These are phyloP conservation scores for Pseudeuparius sepicola DNA, from an alignment of 2,888 invertebrate species.

Conservation along the genomic window DNA sequence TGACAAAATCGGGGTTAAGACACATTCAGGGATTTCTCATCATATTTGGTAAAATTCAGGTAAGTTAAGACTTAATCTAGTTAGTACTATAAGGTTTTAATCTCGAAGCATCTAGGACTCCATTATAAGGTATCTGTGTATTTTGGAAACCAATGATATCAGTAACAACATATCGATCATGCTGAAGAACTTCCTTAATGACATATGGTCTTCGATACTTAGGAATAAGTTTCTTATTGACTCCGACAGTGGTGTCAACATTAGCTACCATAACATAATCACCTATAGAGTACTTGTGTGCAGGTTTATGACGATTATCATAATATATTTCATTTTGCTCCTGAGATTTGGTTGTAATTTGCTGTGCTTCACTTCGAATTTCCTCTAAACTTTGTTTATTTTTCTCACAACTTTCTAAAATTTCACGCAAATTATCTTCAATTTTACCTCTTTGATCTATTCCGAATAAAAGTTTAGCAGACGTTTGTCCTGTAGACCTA, in stretches of 20 bases:
- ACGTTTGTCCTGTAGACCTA: conserved; percentile 25
- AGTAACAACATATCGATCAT: conserved; percentile 24
- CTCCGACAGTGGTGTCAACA: conserved; percentile 22
- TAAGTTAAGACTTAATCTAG: too few relatives aligned
- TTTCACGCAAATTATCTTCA: conserved; percentile 19
- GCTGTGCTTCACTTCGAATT: conserved; percentile 4
- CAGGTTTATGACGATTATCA: conserved; percentile 23
- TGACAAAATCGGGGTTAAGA: too few relatives aligned
- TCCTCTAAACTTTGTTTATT: conserved; percentile 7
- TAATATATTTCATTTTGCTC: conserved; percentile 14
- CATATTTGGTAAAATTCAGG: too few relatives aligned
- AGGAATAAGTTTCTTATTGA: conserved; percentile 25
- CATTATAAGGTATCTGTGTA: conserved; percentile 21
- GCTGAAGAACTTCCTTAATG: conserved; percentile 23
- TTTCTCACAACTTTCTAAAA: conserved; percentile 16
- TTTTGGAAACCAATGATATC: conserved; percentile 25
- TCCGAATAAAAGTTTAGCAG: conserved; percentile 27
- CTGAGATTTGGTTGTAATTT: conserved; percentile 3
- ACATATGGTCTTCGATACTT: conserved; percentile 27
- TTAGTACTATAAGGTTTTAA: conserved; percentile 12
- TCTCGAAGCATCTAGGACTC: conserved; percentile 9
- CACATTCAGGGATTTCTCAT: too few relatives aligned
- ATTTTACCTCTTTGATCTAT: conserved; percentile 22
- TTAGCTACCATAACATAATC: conserved; percentile 25
- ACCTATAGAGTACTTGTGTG: conserved; percentile 18